These are phyloP conservation scores for Engraulis encrasicolus DNA, from an alignment of 2,113 vertebrate species.

Conservation along the genomic window DNA sequence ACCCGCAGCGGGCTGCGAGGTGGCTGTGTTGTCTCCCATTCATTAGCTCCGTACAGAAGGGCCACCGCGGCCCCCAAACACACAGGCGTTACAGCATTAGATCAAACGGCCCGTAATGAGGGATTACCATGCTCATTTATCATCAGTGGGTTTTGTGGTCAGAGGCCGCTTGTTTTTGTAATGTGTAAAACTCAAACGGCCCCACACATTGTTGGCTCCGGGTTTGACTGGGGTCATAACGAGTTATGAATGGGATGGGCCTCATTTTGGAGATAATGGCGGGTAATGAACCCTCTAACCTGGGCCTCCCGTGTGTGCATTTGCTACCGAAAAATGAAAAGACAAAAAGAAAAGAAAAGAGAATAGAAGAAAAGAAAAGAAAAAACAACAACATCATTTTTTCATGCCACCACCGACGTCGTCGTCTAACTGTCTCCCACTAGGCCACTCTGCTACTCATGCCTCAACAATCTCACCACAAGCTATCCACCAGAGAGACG, in stretches of 20 bases:
- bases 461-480: neutral
- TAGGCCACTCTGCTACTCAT: neutral
- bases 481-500: neutral
- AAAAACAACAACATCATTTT: too few relatives aligned
- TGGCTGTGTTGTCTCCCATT: neutral
- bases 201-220: constrained; percentile 2
- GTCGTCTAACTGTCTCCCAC: neutral
- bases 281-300: constrained; percentile 8
- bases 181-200: constrained; percentile 5
- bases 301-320: constrained; percentile 10
- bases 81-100: neutral
- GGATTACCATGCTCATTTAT: constrained; percentile 20
- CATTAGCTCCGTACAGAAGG: neutral
- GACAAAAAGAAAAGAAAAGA: neutral
- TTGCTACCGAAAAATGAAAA: neutral
- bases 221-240: constrained; percentile 18
- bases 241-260: constrained; percentile 18
- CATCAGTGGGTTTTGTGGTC: constrained; percentile 3
- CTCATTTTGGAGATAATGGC: constrained; percentile 19
- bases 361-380: too few relatives aligned
- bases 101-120: constrained; percentile 11
- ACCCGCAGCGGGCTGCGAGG: neutral
- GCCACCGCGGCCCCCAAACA: neutral
- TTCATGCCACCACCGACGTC: neutral
- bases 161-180: neutral